A percentile compares a stretch with the other conserved stretches of the same genome.
Conservation (phyloP, 2,888 invertebrate genomes). For the Carabus problematicus region DNA sequence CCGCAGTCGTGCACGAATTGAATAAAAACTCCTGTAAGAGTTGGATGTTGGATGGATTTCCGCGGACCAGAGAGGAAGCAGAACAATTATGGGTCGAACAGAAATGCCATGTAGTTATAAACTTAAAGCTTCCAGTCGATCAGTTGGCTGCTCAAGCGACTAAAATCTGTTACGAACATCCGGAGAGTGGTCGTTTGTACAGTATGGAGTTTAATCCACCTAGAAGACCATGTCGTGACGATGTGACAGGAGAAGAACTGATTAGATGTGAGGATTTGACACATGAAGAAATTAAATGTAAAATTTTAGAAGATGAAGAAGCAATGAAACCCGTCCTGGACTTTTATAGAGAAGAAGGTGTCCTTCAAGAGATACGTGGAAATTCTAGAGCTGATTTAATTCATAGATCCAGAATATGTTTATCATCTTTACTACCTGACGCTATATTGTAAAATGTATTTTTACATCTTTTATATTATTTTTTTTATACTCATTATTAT, state of each 20-base stretch:
- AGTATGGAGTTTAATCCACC: constrained; percentile 32
- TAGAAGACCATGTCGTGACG: constrained; percentile 6
- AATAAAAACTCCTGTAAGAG: constrained; percentile 27
- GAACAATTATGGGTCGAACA: constrained; percentile 31
- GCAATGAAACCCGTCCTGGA: constrained; percentile 12
- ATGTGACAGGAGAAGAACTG: constrained; percentile 26
- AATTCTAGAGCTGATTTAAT: constrained; percentile 30
- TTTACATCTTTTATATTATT: too few species aligned
- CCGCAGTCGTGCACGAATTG: constrained; percentile 18
- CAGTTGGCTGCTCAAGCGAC: constrained; percentile 13
- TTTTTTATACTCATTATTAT: too few species aligned
- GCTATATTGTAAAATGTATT: constrained; percentile 18
- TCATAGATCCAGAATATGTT: constrained; percentile 29
- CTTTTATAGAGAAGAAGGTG: constrained; percentile 24
- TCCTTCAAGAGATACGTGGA: constrained; percentile 31
- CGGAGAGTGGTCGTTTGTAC: constrained; percentile 27
- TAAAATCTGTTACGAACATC: constrained; percentile 23
- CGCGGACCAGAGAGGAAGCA: constrained; percentile 20
- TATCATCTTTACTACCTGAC: constrained; percentile 21
- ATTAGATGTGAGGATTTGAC: constrained; percentile 20
- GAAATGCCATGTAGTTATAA: constrained; percentile 31
- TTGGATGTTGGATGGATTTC: constrained; percentile 33
- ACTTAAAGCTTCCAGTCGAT: constrained; percentile 26
- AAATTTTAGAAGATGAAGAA: constrained; percentile 23
- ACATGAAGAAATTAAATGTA: constrained; percentile 16